Conservation (phyloP, 1,140 invertebrate species). For the Drosophila suzukii region DNA sequence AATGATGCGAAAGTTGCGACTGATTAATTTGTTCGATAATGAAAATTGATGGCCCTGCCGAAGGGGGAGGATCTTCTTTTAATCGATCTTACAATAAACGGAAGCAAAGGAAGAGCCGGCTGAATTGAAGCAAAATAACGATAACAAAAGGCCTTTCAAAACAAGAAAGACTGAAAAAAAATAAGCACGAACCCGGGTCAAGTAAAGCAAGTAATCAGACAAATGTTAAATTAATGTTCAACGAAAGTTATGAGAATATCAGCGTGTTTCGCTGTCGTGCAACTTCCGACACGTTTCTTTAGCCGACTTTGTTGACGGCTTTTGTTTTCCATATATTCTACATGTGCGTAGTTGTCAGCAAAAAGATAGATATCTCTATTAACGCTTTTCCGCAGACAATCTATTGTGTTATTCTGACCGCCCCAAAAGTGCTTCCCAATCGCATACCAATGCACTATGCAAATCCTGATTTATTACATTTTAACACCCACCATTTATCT, state of each 20-base stretch:
- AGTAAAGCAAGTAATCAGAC: constrained; percentile 55
- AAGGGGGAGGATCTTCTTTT: constrained; percentile 18
- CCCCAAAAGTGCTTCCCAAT: not conserved
- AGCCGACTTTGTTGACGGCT: constrained; percentile 5
- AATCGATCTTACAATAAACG: constrained; percentile 66
- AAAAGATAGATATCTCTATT: constrained; percentile 62
- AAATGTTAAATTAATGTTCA: constrained; percentile 63
- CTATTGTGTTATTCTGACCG: constrained; percentile 13
- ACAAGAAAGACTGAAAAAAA: not conserved
- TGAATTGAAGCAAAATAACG: constrained; percentile 2
- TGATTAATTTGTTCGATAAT: constrained; percentile 82
- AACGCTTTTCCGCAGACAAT: constrained; percentile 26
- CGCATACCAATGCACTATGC: constrained; percentile 34
- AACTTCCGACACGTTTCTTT: constrained; percentile 75
- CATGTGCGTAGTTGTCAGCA: constrained; percentile 20
- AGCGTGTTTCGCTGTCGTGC: constrained; percentile 59
- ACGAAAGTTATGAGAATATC: constrained; percentile 59
- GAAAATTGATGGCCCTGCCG: constrained; percentile 71
- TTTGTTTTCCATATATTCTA: constrained; percentile 46
- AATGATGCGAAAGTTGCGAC: constrained; percentile 79
- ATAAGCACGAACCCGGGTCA: constrained; percentile 53
- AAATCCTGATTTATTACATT: constrained; percentile 46
- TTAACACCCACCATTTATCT: constrained; percentile 59
- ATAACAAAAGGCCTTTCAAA: not conserved
- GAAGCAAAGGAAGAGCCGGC: constrained; percentile 44